Evolutionary conservation across 2,888 invertebrate species (phyloP).

Genomic region (Hydrotaea diabolus): DNA sequence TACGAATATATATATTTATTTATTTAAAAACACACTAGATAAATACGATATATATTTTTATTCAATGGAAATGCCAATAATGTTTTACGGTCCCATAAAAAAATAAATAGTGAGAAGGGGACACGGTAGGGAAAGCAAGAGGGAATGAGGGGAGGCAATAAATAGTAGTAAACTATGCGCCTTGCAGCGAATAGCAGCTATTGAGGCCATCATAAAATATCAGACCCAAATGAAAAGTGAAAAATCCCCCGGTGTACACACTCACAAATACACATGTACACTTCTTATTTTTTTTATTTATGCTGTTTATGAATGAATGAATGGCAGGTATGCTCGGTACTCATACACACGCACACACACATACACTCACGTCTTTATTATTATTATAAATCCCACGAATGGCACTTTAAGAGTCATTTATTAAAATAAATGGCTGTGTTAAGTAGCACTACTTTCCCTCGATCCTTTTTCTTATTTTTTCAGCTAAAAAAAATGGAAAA

Average conservation of each 20-base stretch:
- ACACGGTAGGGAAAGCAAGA: not conserved
- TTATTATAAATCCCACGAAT: slow-evolving; percentile 2
- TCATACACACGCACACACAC: not conserved
- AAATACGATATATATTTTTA: not conserved
- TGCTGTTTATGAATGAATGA: slow-evolving; percentile 7
- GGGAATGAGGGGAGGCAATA: not conserved
- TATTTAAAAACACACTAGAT: no score
- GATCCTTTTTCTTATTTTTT: not conserved
- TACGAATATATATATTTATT: no score
- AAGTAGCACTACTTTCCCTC: not conserved
- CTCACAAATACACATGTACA: not conserved
- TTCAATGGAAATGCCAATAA: not conserved
- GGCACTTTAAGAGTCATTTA: not conserved
- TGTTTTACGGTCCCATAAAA: not conserved
- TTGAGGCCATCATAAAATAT: slow-evolving; percentile 22
- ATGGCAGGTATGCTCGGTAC: not conserved
- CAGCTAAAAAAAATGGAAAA: not conserved
- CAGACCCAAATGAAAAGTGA: slow-evolving; percentile 8
- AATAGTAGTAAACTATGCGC: not conserved
- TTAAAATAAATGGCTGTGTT: slow-evolving; percentile 2
- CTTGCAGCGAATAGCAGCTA: not conserved
- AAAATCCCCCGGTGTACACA: no score
- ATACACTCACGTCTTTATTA: not conserved
- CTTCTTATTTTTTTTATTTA: not conserved
- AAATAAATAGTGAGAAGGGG: not conserved